phyloP scores from a whole-genome alignment of 2,797 vertebrate genomes.

The Micropoecilia bifurca region DNA sequence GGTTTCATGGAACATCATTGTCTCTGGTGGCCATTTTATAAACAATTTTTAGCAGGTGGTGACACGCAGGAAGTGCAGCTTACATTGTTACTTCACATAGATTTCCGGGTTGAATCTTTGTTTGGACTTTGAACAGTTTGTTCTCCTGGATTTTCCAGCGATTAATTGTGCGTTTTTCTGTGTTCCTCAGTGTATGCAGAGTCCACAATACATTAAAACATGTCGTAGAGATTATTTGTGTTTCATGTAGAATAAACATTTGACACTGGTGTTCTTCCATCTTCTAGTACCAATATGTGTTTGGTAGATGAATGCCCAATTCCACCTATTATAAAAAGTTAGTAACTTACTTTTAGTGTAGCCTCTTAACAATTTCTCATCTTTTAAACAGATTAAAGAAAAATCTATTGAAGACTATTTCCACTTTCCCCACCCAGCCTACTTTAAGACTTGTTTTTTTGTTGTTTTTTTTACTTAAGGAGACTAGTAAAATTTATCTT shows the following conservation, averaged over 20 bases:
- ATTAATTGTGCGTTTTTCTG: not conserved
- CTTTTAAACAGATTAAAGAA: not conserved
- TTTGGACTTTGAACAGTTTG: not conserved
- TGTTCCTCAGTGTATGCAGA: not conserved
- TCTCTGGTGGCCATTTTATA: not conserved
- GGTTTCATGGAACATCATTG: not conserved
- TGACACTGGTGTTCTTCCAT: not conserved
- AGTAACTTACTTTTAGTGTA: not conserved
- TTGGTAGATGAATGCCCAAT: not conserved
- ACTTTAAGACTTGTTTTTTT: not conserved
- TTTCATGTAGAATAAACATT: not conserved
- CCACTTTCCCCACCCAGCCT: not conserved
- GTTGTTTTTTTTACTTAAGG: not conserved
- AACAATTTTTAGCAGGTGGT: not conserved
- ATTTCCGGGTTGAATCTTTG: not conserved
- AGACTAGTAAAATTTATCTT: not conserved
- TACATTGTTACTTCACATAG: not conserved
- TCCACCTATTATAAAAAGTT: not conserved
- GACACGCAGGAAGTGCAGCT: not conserved
- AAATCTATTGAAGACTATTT: not conserved
- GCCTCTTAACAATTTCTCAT: not conserved
- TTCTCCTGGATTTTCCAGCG: not conserved
- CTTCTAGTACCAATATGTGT: not conserved
- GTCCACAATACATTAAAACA: not conserved
- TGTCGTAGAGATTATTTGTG: not conserved